Evolutionary conservation across 1,140 invertebrate genomes (phyloP), one percentile per base, ranked within the genome.

Genomic region (Pectinophora gossypiella): DNA sequence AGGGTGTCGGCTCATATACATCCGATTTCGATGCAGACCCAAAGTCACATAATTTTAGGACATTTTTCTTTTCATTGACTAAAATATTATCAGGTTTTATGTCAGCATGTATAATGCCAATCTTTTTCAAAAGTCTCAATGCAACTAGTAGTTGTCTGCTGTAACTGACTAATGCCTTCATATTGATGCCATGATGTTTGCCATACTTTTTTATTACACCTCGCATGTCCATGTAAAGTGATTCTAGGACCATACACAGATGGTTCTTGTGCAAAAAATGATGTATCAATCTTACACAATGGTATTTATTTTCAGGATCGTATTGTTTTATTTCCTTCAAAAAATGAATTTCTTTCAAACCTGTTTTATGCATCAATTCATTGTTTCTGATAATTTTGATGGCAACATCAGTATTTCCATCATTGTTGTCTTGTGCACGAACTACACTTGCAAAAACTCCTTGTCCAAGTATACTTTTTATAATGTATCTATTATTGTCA

Each of bases 21-120:
- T 93, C 94, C n/a, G 96, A 92, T 76, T 96, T 94, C 12, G 95
- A 96, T 18, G 98, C 97, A 12, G 98, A 99, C n/a, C 98, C 98
- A 91, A 99, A 99, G 92, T 99, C 98, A 90, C 98, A 99, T 19
- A 99, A 86, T 88, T 99, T 99, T 51, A 99, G 86, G 38, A 98
- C 92, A 67, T 98, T 89, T 86, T 99, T 99, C 72, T 94, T 97
- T 85, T 99, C 98, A 91, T 98, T 99, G 16, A 99, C 97, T 88
- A 99, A 90, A 48, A 99, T 99, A 89, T 99, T 99, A 80, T 99
- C 98, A 27, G 98, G 98, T 88, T 99, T 99, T 43, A 99, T 99
- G 88, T 99, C 98, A 6, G 97, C 98, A 91, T 99, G 98, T 36
- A 99, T 87, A 68, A 99, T 97, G 65, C 96, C 97, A 54, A 97